A percentile compares a stretch with the other conserved stretches of the same genome.
These are phyloP conservation scores for Cheilosia variabilis DNA, from an alignment of 2,888 invertebrate genomes.

Conservation along the genomic window DNA sequence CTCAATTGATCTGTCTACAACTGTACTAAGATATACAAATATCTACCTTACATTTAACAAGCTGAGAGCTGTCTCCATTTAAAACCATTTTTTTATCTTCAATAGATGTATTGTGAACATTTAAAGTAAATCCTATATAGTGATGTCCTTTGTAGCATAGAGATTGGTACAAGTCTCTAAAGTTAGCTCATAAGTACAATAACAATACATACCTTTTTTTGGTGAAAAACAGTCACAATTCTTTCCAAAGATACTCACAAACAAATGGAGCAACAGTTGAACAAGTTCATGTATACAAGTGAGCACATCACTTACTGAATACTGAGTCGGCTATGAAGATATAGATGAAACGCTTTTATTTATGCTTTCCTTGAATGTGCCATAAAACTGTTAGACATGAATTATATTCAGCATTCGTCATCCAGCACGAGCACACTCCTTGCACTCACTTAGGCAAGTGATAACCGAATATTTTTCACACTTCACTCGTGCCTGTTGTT, in stretches of 20 bases:
- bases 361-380: constrained; percentile 1
- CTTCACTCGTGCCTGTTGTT: not conserved
- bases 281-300: not conserved
- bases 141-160: too few species aligned
- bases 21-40: too few species aligned
- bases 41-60: too few species aligned
- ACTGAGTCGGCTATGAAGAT: not conserved
- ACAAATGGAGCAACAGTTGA: not conserved
- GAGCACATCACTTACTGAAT: not conserved
- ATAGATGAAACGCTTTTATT: not conserved
- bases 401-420: not conserved
- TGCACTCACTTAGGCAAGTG: not conserved
- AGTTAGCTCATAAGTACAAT: too few species aligned
- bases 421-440: not conserved
- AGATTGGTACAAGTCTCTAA: too few species aligned
- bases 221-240: not conserved
- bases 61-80: too few species aligned
- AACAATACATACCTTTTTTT: too few species aligned
- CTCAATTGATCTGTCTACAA: too few species aligned
- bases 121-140: too few species aligned
- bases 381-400: constrained; percentile 1
- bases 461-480: not conserved
- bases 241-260: not conserved
- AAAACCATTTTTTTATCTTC: too few species aligned
- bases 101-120: too few species aligned